Base-by-base conservation (phyloP, 2,797 vertebrate species). In the Enteromius mattozi region DNA sequence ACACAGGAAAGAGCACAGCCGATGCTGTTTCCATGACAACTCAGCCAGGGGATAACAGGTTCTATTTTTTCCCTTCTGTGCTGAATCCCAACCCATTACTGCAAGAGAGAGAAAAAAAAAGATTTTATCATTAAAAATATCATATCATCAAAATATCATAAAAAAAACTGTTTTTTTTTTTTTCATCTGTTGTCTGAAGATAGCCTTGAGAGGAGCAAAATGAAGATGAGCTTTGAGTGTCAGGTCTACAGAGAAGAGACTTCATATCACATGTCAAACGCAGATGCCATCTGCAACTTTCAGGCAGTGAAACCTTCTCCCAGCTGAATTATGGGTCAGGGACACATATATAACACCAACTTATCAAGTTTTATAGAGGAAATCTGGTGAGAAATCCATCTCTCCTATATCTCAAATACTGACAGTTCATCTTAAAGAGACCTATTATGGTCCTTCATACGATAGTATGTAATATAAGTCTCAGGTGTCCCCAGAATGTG, bases 21-120 rank as follows among this genome's bases (percentile, higher is more conserved):
- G 90, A 93, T 90, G 91, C 92, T 92, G 95, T 96, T 96, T 91
- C 94, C 92, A 95, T 96, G 93, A 93, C 95, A 91, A 95, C 94
- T 84, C 90, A 88, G 91, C 91, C 92, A 92, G 92, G 89, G 93
- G 92, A 95, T 92, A 94, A 92, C 92, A 89, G 90, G 92, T 92
- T 93, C 76, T 93, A 94, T 86, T 86, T 86, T 81, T 85, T 80
- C 77, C 80, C 54, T 83, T 78, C 47, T 33, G 83, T 83, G 82
- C 69, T 17, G 75, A 81, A 70, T 70, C 45, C 42, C 70, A 85
- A 81, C 68, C 84, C 72, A 82, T 84, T 63, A 71, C 56, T 2
- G 27, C 47, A 27, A 69, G 37, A 70, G 27, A 69, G 8, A 45
- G 21, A 51, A 30, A 13, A 27, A 9, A 33, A 45, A 45, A 45